phyloP scores from a whole-genome alignment of 2,113 vertebrate species.

The Takifugu flavidus region DNA sequence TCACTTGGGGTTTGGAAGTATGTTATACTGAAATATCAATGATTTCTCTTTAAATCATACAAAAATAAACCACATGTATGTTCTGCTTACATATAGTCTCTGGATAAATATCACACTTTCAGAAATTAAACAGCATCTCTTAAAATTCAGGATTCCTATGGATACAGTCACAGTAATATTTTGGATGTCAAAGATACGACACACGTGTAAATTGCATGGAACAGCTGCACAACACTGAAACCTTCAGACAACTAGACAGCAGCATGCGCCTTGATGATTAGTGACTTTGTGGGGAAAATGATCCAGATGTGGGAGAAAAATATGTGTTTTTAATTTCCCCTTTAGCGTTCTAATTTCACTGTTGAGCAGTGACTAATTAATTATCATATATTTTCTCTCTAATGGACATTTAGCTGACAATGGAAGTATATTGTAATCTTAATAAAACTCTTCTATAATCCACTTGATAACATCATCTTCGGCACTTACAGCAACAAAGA shows the following conservation, averaged over 20 bases:
- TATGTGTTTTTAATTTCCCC: background rate
- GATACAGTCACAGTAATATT: constrained; percentile 27
- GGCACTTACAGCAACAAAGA: too few species aligned
- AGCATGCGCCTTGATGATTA: constrained; percentile 34
- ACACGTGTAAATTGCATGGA: constrained; percentile 25
- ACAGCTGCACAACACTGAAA: constrained; percentile 17
- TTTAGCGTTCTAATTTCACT: too few species aligned
- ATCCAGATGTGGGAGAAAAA: background rate
- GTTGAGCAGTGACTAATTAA: too few species aligned
- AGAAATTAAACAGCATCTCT: constrained; percentile 16
- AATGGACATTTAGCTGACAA: too few species aligned
- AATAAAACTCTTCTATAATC: too few species aligned
- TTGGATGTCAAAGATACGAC: constrained; percentile 7
- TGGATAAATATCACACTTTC: constrained; percentile 25
- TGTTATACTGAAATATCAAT: constrained; percentile 13
- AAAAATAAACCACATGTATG: constrained; percentile 59
- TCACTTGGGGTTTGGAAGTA: constrained; percentile 31
- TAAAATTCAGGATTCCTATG: constrained; percentile 13
- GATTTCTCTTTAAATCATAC: constrained; percentile 26
- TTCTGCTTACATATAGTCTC: constrained; percentile 27
- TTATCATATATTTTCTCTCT: too few species aligned
- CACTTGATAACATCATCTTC: too few species aligned
- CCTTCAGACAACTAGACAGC: constrained; percentile 26
- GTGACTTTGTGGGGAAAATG: background rate
- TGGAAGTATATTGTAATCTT: too few species aligned